These are phyloP conservation scores for Formica aserva DNA, from an alignment of 2,888 invertebrate genomes.

Conservation along the genomic window DNA sequence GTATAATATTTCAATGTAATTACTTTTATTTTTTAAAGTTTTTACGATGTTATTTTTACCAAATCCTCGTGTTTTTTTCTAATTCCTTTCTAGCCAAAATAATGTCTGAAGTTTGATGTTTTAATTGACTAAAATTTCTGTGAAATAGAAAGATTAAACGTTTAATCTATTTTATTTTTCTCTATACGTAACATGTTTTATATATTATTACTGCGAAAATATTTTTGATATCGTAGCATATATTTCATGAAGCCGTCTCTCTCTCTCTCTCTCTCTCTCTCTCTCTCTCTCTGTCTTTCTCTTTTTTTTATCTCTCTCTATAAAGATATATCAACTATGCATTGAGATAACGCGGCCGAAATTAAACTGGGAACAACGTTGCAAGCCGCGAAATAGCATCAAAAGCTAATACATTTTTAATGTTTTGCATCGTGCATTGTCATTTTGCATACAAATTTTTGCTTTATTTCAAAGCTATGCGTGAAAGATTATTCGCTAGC, in stretches of 20 bases:
- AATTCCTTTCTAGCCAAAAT: not conserved
- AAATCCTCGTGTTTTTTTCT: not conserved
- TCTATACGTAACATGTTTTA: not conserved
- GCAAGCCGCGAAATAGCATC: slow-evolving; percentile 22
- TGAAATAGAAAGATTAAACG: not conserved
- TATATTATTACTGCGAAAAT: slow-evolving; percentile 19
- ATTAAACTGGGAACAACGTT: slow-evolving; percentile 43
- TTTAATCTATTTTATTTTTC: slow-evolving; percentile 2
- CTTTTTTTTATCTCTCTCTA: not conserved
- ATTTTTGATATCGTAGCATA: not conserved
- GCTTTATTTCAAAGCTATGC: not conserved
- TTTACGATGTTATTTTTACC: not conserved
- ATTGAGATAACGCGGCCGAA: slow-evolving; percentile 34
- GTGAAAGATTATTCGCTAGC: slow-evolving; percentile 8
- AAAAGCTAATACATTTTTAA: slow-evolving; percentile 31
- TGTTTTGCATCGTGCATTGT: slow-evolving; percentile 32
- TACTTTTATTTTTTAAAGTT: not conserved
- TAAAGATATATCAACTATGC: slow-evolving; percentile 32
- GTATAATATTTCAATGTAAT: slow-evolving; percentile 4
- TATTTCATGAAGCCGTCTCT: not conserved
- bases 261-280: not conserved
- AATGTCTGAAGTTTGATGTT: not conserved
- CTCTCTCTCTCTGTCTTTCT: not conserved
- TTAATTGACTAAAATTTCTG: not conserved
- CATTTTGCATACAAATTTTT: slow-evolving; percentile 45